These are phyloP conservation scores for Pseudanteris insignis DNA, from an alignment of 2,888 invertebrate species.

Conservation along the genomic window DNA sequence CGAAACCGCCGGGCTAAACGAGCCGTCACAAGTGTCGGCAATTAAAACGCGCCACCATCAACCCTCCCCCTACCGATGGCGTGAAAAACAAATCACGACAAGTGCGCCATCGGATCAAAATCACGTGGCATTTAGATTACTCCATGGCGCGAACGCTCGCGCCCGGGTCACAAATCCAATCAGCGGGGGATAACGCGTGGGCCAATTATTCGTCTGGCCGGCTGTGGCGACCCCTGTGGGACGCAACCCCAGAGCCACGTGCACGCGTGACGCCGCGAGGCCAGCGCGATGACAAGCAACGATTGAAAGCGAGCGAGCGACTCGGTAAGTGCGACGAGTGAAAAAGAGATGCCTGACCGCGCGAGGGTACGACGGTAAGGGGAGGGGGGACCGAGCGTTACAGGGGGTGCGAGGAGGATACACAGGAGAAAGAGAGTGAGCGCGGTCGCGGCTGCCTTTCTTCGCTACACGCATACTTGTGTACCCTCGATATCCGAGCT, in stretches of 20 bases:
- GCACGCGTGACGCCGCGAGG: conserved; percentile 21
- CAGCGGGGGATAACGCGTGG: conserved; percentile 22
- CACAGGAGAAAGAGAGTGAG: conserved; percentile 8
- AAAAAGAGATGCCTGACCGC: not conserved
- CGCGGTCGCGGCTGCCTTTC: conserved; percentile 35
- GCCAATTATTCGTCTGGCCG: conserved; percentile 31
- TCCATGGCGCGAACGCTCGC: not conserved
- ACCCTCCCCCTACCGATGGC: not conserved
- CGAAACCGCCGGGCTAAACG: too few relatives aligned
- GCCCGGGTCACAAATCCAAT: conserved; percentile 26
- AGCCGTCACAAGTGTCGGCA: too few relatives aligned
- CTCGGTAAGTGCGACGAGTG: not conserved
- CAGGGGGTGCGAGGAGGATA: not conserved
- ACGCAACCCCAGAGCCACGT: conserved; percentile 41
- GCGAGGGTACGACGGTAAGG: not conserved
- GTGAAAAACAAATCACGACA: conserved; percentile 10
- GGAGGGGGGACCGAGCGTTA: not conserved
- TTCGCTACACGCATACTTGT: conserved; percentile 43
- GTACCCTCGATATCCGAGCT: conserved; percentile 45
- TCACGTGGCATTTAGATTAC: not conserved
- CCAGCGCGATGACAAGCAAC: conserved; percentile 5
- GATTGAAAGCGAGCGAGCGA: too few relatives aligned
- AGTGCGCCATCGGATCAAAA: conserved; percentile 8
- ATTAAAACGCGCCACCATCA: too few relatives aligned
- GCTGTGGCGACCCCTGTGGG: conserved; percentile 16